Base-by-base conservation (phyloP, 2,888 invertebrate species). In the Mantis religiosa region DNA sequence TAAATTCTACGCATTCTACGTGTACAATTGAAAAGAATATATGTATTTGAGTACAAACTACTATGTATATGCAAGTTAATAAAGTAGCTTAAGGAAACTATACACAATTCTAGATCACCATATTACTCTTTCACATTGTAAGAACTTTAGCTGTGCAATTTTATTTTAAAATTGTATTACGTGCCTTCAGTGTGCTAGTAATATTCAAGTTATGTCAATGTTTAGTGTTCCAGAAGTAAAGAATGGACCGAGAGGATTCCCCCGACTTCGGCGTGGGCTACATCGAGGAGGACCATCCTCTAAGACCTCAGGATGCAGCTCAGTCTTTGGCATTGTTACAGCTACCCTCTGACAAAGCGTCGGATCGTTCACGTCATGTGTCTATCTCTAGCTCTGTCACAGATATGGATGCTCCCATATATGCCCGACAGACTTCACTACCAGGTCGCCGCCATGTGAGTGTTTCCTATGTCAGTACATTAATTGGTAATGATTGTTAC, bases 351-450 rank as follows among this genome's bases (percentile, higher is more conserved):
- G 90, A 92, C 34, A 92, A 93, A 25, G 20, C 54, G 6, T 82
- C 82, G 28, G 34, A 41, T 15, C 88, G 90, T 54, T 93, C 93
- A 28, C 92, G 94, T 88, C 93, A 94, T 84, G 92, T 93, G 3
- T 94, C 94, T 91, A 93, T 95, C 90, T 94, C 95, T 41, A 94
- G 94, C 90, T 94, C 93, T 91, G 93, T 94, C 90, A 94, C 94
- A 91, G 95, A 95, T 91, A 92, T 95, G 92, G 94, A 95, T 90
- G 94, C 94, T 83, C 95, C 95, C n/a, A 95, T 95, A 90, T 95
- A 95, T 90, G 92, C 93, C 84, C 92, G 93, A 28, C 93, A 93
- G 89, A 47, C 82, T n/a, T 25, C 85, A 3, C 15, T 41, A 25
- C 30, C 88, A 3, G 20, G 28, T 9, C 25, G 28, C n/a, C 82